Percentiles rank a stretch among this genome's conserved stretches.
Conservation (phyloP, 2,797 vertebrate species). For the Sardinella longiceps region DNA sequence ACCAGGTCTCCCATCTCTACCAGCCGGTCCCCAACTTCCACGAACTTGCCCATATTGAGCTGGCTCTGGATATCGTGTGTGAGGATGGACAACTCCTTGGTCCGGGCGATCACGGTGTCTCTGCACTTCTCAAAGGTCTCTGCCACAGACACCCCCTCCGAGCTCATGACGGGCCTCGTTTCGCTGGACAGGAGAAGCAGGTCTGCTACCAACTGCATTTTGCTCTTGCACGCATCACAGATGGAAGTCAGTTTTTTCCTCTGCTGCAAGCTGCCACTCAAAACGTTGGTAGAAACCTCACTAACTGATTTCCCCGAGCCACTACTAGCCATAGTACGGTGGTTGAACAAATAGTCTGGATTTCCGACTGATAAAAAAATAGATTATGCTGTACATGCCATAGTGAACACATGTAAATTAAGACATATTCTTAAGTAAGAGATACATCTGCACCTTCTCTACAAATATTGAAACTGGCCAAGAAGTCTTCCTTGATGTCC, state of each 20-base stretch:
- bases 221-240: constrained; percentile 93
- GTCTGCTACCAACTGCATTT: constrained; percentile 99
- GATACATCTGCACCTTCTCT: constrained; percentile 51
- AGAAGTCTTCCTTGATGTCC: constrained; percentile 69
- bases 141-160: constrained; percentile 81
- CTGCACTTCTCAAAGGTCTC: constrained; percentile 97
- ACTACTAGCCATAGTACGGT: constrained; percentile 90
- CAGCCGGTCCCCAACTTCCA: constrained; percentile 90
- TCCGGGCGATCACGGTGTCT: constrained; percentile 95
- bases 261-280: constrained; percentile 80
- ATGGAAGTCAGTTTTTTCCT: constrained; percentile 88
- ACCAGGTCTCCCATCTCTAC: constrained; percentile 93
- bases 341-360: constrained; percentile 60
- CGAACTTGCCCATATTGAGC: constrained; percentile 96
- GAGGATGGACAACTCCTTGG: constrained; percentile 96
- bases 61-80: constrained; percentile 98
- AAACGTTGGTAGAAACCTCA: constrained; percentile 80
- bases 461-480: constrained; percentile 68
- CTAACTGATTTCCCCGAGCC: constrained; percentile 89
- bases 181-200: constrained; percentile 95
- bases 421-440: constrained; percentile 62
- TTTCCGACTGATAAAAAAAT: constrained; percentile 57
- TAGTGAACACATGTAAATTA: constrained; percentile 57
- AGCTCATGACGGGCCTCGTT: constrained; percentile 90
- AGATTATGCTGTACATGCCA: constrained; percentile 58